Conservation (phyloP, 2,113 vertebrate genomes). For the Entelurus aequoreus region DNA sequence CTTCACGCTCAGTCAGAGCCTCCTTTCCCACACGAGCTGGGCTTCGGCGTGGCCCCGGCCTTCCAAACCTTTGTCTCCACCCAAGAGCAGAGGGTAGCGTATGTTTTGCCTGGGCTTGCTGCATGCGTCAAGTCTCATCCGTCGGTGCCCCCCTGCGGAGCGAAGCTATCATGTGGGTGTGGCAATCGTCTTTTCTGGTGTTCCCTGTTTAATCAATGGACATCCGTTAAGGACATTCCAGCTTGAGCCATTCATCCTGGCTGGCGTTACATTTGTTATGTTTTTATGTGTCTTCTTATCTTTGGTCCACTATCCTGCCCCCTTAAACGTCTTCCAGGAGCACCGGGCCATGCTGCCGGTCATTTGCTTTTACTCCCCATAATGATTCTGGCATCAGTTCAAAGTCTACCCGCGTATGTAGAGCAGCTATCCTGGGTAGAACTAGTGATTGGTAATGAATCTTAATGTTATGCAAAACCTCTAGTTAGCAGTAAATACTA, state of each 20-base stretch:
- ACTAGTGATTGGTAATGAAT: slow-evolving; percentile 21
- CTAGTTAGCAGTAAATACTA: too few relatives aligned
- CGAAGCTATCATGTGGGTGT: slow-evolving; percentile 45
- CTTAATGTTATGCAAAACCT: too few relatives aligned
- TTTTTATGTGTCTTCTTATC: slow-evolving; percentile 14
- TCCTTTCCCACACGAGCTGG: slow-evolving; percentile 69
- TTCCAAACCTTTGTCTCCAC: slow-evolving; percentile 83
- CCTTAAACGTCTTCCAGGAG: slow-evolving; percentile 22
- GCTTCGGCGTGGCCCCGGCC: slow-evolving; percentile 70
- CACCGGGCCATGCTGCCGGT: slow-evolving; percentile 17
- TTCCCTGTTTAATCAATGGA: slow-evolving; percentile 23
- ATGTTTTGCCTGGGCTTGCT: slow-evolving; percentile 58
- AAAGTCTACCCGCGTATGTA: slow-evolving; percentile 8
- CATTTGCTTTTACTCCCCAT: slow-evolving; percentile 39
- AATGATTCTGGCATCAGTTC: slow-evolving; percentile 23
- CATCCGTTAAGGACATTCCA: slow-evolving; percentile 21
- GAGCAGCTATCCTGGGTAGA: slow-evolving; percentile 11
- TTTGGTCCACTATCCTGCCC: slow-evolving; percentile 19
- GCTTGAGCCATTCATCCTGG: slow-evolving; percentile 26
- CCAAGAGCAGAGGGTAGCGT: slow-evolving; percentile 74
- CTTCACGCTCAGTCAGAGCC: slow-evolving; percentile 72
- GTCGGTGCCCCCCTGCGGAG: slow-evolving; percentile 19
- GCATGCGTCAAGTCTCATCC: slow-evolving; percentile 41
- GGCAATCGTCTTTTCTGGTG: slow-evolving; percentile 39
- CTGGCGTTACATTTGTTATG: slow-evolving; percentile 31